Percentiles rank a stretch among this genome's conserved stretches.
Conservation (phyloP, 2,888 invertebrate genomes). For the Microlaimidae sp. region DNA sequence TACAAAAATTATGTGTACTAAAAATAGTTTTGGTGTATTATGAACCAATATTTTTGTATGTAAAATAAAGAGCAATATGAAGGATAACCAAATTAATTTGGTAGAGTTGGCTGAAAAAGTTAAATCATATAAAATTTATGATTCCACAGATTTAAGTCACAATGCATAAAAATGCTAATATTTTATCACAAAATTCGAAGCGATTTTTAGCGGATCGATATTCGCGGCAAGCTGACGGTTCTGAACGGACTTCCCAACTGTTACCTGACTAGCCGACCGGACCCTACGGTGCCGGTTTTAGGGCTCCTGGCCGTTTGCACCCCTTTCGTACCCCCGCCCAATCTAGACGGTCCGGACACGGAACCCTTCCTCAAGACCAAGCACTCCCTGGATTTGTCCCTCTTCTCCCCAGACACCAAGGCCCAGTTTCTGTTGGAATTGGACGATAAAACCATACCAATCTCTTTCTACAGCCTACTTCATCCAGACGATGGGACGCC, state of each 20-base stretch:
- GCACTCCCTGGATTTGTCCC: constrained; percentile 74
- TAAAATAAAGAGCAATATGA: no score
- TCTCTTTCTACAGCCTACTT: constrained; percentile 61
- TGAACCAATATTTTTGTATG: no score
- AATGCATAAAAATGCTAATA: background rate
- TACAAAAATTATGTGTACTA: no score
- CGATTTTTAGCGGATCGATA: constrained; percentile 68
- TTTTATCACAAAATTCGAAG: constrained; percentile 2
- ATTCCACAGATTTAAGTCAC: background rate
- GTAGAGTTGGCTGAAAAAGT: no score
- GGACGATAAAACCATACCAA: constrained; percentile 20
- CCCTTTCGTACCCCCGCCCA: constrained; percentile 91
- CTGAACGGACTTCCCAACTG: constrained; percentile 62
- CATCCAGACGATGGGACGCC: constrained; percentile 94
- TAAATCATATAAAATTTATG: no score
- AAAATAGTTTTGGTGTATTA: no score
- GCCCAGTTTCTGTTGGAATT: constrained; percentile 27
- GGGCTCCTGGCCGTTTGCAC: constrained; percentile 94
- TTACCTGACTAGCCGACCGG: constrained; percentile 62
- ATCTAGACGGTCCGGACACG: constrained; percentile 88
- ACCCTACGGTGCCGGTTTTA: constrained; percentile 46
- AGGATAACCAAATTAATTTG: no score
- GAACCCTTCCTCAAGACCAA: constrained; percentile 99
- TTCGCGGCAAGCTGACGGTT: constrained; percentile 84
- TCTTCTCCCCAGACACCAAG: constrained; percentile 26